Conservation (phyloP, 2,888 invertebrate genomes). For the Sicus ferrugineus region DNA sequence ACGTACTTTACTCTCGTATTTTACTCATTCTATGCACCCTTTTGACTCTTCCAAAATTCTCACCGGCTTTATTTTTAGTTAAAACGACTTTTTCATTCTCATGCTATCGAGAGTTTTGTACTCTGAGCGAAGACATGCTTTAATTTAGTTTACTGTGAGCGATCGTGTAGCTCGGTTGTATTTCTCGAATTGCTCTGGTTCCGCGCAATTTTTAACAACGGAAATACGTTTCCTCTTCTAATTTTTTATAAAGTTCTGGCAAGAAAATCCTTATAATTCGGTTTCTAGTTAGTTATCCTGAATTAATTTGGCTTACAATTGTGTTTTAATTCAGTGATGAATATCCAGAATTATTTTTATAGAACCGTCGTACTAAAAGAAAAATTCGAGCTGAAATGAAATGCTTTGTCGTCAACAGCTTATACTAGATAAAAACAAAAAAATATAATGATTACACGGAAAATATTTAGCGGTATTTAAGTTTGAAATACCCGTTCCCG, state of each 20-base stretch:
- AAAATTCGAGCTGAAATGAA: too few species aligned
- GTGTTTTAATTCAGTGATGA: too few species aligned
- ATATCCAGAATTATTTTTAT: too few species aligned
- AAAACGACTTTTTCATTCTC: background rate
- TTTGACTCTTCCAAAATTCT: background rate
- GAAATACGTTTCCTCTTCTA: background rate
- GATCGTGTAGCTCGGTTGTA: constrained; percentile 54
- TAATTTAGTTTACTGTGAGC: constrained; percentile 53
- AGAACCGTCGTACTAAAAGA: too few species aligned
- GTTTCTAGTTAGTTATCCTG: too few species aligned
- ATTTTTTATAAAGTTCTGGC: background rate
- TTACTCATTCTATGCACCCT: background rate
- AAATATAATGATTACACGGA: too few species aligned
- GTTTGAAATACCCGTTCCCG: too few species aligned
- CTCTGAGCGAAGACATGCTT: constrained; percentile 36
- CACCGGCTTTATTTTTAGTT: background rate
- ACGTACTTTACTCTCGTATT: background rate
- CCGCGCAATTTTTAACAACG: background rate
- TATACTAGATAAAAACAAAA: too few species aligned
- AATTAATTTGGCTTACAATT: too few species aligned
- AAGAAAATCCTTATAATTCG: background rate
- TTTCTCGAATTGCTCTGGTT: constrained; percentile 12
- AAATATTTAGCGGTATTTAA: too few species aligned
- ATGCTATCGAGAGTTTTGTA: constrained; percentile 18
- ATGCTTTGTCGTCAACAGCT: too few species aligned